Evolutionary conservation across 64 coral and sea anemone species (phyloP).

Genomic region (Montipora foliosa): DNA sequence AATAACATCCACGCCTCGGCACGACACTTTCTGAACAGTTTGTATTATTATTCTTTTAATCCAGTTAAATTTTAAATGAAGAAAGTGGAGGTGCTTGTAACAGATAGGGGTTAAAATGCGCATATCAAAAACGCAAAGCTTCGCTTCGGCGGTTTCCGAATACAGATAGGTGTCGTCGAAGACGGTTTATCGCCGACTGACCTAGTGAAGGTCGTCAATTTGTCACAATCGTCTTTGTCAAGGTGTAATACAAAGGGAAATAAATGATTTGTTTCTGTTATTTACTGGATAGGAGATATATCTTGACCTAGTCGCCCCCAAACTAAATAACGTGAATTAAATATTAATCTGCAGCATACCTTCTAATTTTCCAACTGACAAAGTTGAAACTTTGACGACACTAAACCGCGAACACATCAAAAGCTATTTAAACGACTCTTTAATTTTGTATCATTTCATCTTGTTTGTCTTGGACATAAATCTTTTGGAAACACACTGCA

Average conservation of each 20-base stretch:
- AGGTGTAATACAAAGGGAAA: constrained; percentile 41
- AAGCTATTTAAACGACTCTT: constrained; percentile 16
- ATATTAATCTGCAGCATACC: constrained; percentile 29
- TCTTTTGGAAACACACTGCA: constrained; percentile 6
- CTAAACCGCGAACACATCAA: neutral
- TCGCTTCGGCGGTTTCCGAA: neutral
- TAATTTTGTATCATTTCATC: constrained; percentile 59
- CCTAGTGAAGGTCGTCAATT: constrained; percentile 15
- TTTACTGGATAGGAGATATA: constrained; percentile 43
- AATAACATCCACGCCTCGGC: neutral
- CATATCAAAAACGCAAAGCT: neutral
- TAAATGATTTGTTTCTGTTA: constrained; percentile 51
- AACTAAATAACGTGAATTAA: constrained; percentile 41
- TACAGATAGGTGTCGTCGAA: neutral
- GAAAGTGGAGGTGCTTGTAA: neutral
- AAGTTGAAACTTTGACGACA: neutral
- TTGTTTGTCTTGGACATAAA: constrained; percentile 32
- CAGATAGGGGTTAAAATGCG: neutral
- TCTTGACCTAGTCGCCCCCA: constrained; percentile 49
- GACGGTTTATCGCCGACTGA: neutral
- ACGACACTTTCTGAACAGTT: neutral
- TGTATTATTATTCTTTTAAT: neutral
- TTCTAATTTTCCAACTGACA: neutral
- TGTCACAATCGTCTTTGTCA: neutral
- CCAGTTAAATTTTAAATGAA: constrained; percentile 42